phyloP scores from a whole-genome alignment of 2,113 vertebrate genomes.

The Prunella fulvescens region DNA sequence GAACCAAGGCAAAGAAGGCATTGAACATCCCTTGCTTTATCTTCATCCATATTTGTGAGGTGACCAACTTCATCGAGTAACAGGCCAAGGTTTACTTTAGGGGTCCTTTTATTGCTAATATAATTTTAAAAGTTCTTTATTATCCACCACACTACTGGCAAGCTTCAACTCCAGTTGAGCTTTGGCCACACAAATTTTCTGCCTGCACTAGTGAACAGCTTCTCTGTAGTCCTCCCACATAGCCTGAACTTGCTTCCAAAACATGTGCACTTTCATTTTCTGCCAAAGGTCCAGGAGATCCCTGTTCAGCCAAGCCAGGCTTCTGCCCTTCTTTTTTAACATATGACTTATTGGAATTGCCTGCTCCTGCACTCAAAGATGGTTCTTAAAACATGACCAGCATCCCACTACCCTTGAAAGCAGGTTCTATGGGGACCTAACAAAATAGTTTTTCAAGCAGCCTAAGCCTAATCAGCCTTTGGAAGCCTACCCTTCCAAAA shows the following conservation, averaged over 20 bases:
- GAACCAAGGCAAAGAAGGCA: neutral
- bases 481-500: neutral
- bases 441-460: neutral
- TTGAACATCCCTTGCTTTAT: neutral
- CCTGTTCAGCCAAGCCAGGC: neutral
- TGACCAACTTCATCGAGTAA: neutral
- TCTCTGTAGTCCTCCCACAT: neutral
- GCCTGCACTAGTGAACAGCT: neutral
- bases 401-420: neutral
- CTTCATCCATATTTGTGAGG: neutral
- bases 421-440: neutral
- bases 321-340: neutral
- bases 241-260: neutral
- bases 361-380: neutral
- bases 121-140: neutral
- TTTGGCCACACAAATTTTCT: neutral
- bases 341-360: neutral
- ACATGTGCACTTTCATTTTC: neutral
- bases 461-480: neutral
- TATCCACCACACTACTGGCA: neutral
- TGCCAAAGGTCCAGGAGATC: neutral
- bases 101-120: neutral
- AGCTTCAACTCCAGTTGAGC: neutral
- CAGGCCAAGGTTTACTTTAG: neutral
- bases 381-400: neutral